phyloP scores from a whole-genome alignment of 35 echinoderm and acorn worm species.

The Eucidaris tribuloides region DNA sequence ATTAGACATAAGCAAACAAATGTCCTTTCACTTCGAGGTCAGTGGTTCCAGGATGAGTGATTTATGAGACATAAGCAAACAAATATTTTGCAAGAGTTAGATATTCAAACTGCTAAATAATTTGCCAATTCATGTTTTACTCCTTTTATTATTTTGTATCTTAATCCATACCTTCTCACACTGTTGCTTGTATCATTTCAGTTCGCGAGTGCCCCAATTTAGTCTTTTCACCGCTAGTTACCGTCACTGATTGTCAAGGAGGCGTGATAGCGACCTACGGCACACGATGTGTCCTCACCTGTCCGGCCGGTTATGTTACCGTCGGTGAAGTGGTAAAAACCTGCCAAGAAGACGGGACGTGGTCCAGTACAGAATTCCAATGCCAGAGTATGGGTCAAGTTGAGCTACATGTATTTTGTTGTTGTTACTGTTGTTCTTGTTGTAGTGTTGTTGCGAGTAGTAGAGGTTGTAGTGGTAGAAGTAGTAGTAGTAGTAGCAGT shows the following conservation, averaged over 20 bases:
- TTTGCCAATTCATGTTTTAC: too few species aligned
- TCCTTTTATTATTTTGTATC: too few species aligned
- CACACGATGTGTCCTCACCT: neutral
- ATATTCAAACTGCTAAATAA: too few species aligned
- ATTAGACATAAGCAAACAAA: too few species aligned
- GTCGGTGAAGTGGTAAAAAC: neutral
- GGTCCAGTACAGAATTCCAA: neutral
- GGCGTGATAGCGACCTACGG: neutral
- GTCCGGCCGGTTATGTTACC: neutral
- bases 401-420: too few species aligned
- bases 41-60: too few species aligned
- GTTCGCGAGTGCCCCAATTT: neutral
- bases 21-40: too few species aligned
- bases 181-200: too few species aligned
- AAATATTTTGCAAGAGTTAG: too few species aligned
- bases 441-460: neutral
- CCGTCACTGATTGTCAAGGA: neutral
- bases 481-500: neutral
- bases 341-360: slow-evolving; percentile 3
- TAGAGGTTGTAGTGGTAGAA: neutral
- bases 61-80: too few species aligned
- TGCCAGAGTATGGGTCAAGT: neutral
- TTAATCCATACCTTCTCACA: too few species aligned
- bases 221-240: neutral
- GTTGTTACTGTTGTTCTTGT: neutral